Base-by-base conservation (phyloP, 2,888 invertebrate species). In the Pyrocoelia pectoralis region DNA sequence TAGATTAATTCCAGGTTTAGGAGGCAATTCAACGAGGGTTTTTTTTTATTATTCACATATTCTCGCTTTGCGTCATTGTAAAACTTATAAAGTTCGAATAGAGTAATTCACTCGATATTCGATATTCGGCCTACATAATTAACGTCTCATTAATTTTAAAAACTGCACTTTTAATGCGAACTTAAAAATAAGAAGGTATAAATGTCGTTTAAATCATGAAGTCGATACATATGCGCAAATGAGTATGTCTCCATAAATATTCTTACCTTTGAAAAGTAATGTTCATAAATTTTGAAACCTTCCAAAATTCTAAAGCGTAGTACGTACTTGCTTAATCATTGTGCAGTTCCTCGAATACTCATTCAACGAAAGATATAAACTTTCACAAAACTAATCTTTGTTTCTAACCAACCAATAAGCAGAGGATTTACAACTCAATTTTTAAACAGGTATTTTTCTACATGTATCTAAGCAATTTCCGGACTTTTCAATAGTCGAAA, bases 221-320 rank as follows among this genome's bases (percentile, higher is more conserved):
- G 61, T 67, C 68, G 62, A 62, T 65, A 68, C 70, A 66, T 68
- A 66, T 70, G 69, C 65, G 70, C 70, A 72, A 70, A 72, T 70
- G 72, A 69, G 72, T 70, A 68, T 69, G 70, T 72, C 67, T 61
- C 24, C 72, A 70, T 72, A 71, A 72, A 72, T 69, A 67, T 70
- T 65, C 24, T 68, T 56, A 56, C 67, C 67, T 70, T 70, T 68
- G 66, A 70, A 61, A 69, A 58, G 63, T 65, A 69, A 70, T 70
- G 70, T 68, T 65, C 72, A 70, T 71, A 72, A 72, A 72, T 71
- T 68, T 66, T 56, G 61, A 51, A 56, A 66, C 62, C 66, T 66
- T 67, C 55, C 62, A 66, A 65, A 68, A 68, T 61, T 71, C 60
- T 59, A 60, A 64, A 64, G 63, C n/a, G n/a, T n/a, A n/a, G 56